Percentiles rank a stretch among this genome's conserved stretches.
phyloP scores from a whole-genome alignment of 30 jellyfish, hydroid and myxozoan species.

The Chironex yamaguchii region DNA sequence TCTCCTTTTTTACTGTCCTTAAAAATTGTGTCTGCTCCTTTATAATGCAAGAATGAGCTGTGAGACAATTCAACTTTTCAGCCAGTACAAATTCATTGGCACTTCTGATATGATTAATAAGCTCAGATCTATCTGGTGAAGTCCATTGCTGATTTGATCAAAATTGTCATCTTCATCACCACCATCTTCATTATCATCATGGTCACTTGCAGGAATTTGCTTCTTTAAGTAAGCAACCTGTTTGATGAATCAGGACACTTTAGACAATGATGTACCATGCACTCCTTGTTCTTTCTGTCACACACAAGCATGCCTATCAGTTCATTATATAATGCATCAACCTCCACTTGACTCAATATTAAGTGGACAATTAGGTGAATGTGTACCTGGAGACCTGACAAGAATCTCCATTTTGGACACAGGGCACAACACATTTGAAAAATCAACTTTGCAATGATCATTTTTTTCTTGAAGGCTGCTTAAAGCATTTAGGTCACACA shows the following conservation, averaged over 20 bases:
- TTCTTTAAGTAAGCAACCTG: too few species aligned
- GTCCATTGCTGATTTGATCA: slow-evolving; percentile 80
- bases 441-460: background rate
- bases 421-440: too few species aligned
- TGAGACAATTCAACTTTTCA: slow-evolving; percentile 38
- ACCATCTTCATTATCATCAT: background rate
- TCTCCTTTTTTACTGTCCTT: slow-evolving; percentile 52
- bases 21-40: slow-evolving; percentile 59
- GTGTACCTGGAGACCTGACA: slow-evolving; percentile 85
- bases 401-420: too few species aligned
- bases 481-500: too few species aligned
- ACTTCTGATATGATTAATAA: slow-evolving; percentile 11
- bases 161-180: too few species aligned
- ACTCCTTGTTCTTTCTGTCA: slow-evolving; percentile 58
- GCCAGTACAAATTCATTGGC: slow-evolving; percentile 34
- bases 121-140: slow-evolving; percentile 67
- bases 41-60: slow-evolving; percentile 76
- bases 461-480: background rate
- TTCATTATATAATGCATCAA: slow-evolving; percentile 24
- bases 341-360: slow-evolving; percentile 37
- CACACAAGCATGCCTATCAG: slow-evolving; percentile 53
- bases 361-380: slow-evolving; percentile 65
- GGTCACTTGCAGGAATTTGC: too few species aligned
- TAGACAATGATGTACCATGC: slow-evolving; percentile 78
- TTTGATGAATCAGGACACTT: slow-evolving; percentile 65